These are phyloP conservation scores for Halcyon malimbica DNA, from an alignment of 2,113 vertebrate genomes.

Conservation along the genomic window DNA sequence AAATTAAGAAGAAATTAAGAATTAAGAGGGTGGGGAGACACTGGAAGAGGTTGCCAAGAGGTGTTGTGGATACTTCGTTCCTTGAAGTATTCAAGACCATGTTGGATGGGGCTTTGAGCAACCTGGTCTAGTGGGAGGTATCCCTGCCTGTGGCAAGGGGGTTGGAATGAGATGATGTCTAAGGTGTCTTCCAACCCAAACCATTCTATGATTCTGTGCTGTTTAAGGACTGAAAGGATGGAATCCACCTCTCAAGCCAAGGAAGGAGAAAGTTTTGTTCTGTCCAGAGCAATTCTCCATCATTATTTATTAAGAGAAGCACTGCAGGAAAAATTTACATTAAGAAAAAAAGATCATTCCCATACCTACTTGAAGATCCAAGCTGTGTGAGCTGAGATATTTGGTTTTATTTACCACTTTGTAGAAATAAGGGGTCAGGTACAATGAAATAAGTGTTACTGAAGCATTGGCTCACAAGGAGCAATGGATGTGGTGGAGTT, in stretches of 20 bases:
- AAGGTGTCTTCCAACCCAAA: too few species aligned
- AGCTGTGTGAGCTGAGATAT: not conserved
- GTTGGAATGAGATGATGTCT: too few species aligned
- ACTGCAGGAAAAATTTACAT: not conserved
- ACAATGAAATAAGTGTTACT: not conserved
- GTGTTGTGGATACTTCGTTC: too few species aligned
- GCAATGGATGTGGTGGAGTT: accelerated
- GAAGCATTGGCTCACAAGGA: not conserved
- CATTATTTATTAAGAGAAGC: not conserved
- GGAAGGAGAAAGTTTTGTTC: not conserved
- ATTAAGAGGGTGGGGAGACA: too few species aligned
- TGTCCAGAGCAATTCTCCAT: not conserved
- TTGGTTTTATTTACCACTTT: not conserved
- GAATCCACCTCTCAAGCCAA: not conserved
- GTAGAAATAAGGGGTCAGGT: not conserved
- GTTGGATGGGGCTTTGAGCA: too few species aligned
- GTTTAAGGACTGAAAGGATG: not conserved
- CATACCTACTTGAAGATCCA: not conserved
- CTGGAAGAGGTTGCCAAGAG: too few species aligned
- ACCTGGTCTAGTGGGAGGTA: too few species aligned
- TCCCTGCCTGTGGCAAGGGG: too few species aligned
- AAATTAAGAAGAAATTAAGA: too few species aligned
- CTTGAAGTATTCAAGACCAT: too few species aligned
- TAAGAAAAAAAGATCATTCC: not conserved
- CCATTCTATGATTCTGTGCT: too few species aligned